phyloP scores from a whole-genome alignment of 2,888 invertebrate genomes.

The Cordilura impudica region DNA sequence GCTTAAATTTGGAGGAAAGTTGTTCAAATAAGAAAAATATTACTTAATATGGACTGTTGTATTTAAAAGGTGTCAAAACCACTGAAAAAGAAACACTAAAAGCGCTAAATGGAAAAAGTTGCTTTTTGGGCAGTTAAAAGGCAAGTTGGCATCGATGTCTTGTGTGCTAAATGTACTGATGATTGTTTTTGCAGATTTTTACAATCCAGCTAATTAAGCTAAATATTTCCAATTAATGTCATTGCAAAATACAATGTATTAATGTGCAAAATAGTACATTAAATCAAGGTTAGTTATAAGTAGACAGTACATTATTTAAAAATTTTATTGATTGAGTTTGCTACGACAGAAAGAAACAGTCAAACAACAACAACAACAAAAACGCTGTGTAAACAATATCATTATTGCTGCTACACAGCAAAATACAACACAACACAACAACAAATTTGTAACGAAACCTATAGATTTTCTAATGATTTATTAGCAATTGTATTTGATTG shows the following conservation, averaged over 20 bases:
- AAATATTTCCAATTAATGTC: neutral
- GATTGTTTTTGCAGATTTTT: no score
- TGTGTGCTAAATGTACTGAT: no score
- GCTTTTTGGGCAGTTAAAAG: no score
- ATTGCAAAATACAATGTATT: neutral
- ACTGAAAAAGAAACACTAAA: no score
- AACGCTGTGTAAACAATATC: neutral
- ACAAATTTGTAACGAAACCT: neutral
- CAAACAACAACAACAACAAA: conserved; percentile 10
- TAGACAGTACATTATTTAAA: conserved; percentile 6
- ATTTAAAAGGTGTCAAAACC: no score
- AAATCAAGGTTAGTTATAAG: conserved; percentile 9
- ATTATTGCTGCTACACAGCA: conserved; percentile 10
- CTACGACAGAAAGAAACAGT: neutral
- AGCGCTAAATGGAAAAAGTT: no score
- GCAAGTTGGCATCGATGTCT: no score
- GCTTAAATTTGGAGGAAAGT: no score
- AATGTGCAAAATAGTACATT: neutral
- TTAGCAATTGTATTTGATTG: conserved; percentile 65
- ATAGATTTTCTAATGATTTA: conserved; percentile 51
- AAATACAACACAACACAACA: neutral
- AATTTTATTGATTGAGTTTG: neutral
- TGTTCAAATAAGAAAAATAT: no score
- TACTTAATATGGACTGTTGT: no score
- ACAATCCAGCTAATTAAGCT: conserved; percentile 6